Evolutionary conservation across 2,888 invertebrate genomes (phyloP).

Genomic region (Ennomos fuscantarius): DNA sequence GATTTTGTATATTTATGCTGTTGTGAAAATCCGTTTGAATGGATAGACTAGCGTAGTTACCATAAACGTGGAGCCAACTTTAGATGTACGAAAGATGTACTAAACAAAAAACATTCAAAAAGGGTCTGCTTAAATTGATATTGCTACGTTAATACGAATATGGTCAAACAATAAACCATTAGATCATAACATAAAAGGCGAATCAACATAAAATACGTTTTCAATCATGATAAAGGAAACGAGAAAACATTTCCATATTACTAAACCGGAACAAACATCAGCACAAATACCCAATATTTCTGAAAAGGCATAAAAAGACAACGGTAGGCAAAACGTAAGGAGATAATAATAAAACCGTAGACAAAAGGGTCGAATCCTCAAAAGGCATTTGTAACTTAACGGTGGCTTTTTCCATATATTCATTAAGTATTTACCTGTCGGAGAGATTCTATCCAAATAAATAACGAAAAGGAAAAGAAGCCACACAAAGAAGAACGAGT

Average conservation of each 20-base stretch:
- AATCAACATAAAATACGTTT: conserved; percentile 32
- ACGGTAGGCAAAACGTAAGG: conserved; percentile 42
- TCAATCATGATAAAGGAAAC: conserved; percentile 26
- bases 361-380: conserved; percentile 38
- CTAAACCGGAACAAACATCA: conserved; percentile 45
- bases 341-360: conserved; percentile 53
- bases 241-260: conserved; percentile 35
- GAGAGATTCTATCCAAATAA: conserved; percentile 58
- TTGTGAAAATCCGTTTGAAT: no score
- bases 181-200: conserved; percentile 32
- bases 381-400: conserved; percentile 48
- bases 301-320: conserved; percentile 16
- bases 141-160: conserved; percentile 10
- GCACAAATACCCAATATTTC: conserved; percentile 37
- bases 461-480: conserved; percentile 60
- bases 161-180: conserved; percentile 28
- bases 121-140: conserved; percentile 4
- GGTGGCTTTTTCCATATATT: conserved; percentile 48
- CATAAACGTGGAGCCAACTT: no score
- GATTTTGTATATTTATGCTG: no score
- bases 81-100: no score
- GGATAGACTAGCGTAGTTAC: no score
- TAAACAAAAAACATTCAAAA: not conserved
- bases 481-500: conserved; percentile 56
- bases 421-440: conserved; percentile 51